Conservation (phyloP, 1,140 invertebrate species). For the Oscheius sp. region DNA sequence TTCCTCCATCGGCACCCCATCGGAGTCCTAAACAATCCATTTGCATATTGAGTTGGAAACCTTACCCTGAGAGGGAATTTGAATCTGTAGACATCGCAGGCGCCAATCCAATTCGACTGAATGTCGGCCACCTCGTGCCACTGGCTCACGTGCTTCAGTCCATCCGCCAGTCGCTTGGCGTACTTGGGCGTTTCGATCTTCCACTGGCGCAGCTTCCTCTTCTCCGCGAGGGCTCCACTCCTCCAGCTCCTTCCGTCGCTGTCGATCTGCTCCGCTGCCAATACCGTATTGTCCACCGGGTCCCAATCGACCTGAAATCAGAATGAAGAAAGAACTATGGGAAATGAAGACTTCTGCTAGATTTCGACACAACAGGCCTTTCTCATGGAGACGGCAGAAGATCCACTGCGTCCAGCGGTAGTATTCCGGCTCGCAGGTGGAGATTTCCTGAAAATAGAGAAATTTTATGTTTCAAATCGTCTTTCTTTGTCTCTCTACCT, state of each 20-base stretch:
- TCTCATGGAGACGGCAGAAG: constrained; percentile 83
- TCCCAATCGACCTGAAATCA: constrained; percentile 76
- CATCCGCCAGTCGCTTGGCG: constrained; percentile 73
- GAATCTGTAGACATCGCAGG: constrained; percentile 78
- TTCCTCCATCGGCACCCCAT: constrained; percentile 7
- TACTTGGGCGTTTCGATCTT: constrained; percentile 86
- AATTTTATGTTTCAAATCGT: too few relatives aligned
- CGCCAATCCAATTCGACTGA: constrained; percentile 92
- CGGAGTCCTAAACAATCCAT: neutral
- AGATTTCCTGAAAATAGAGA: constrained; percentile 63
- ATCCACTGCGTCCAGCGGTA: constrained; percentile 88
- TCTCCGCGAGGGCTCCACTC: constrained; percentile 90
- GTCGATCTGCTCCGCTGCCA: constrained; percentile 97
- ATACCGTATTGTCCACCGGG: constrained; percentile 91
- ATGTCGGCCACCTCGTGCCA: constrained; percentile 81
- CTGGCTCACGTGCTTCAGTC: constrained; percentile 69
- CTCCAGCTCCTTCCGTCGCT: constrained; percentile 86
- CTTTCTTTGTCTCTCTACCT: too few relatives aligned
- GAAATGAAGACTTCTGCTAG: constrained; percentile 72
- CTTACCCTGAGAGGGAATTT: constrained; percentile 69
- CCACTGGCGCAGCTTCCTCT: constrained; percentile 86
- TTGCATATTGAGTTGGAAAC: neutral
- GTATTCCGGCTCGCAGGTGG: constrained; percentile 66
- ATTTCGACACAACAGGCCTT: constrained; percentile 64
- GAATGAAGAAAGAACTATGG: neutral